A percentile compares a stretch with the other conserved stretches of the same genome.
Conservation (phyloP, 2,113 vertebrate genomes). For the Conger conger region DNA sequence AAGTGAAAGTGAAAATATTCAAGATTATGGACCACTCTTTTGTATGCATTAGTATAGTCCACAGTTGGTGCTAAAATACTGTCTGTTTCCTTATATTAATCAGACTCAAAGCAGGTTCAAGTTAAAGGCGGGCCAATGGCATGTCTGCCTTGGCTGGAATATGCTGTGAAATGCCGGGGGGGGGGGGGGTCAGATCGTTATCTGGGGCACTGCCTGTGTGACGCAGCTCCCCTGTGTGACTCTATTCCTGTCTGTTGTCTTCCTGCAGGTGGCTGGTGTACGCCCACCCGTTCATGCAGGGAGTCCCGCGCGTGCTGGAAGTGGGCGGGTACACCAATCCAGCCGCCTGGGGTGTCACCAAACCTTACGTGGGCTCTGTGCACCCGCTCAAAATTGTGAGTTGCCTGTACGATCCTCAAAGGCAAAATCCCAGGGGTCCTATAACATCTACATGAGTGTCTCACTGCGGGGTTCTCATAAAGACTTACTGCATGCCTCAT, state of each 20-base stretch:
- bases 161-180: too few relatives aligned
- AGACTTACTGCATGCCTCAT: background rate
- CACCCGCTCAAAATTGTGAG: conserved; percentile 89
- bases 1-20: too few relatives aligned
- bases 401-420: background rate
- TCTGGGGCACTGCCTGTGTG: background rate
- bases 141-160: too few relatives aligned
- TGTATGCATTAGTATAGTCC: too few relatives aligned
- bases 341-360: conserved; percentile 81
- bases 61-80: too few relatives aligned
- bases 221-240: background rate
- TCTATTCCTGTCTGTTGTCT: background rate
- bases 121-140: too few relatives aligned
- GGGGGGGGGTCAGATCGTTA: too few relatives aligned
- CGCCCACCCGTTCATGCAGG: conserved; percentile 86
- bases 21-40: too few relatives aligned
- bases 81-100: too few relatives aligned
- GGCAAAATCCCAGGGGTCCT: background rate
- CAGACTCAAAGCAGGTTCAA: too few relatives aligned
- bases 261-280: conserved; percentile 85
- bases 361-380: conserved; percentile 80
- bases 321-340: conserved; percentile 82
- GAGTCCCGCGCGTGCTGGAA: conserved; percentile 80
- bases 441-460: background rate
- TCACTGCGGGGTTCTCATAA: background rate